Conservation (phyloP, 2,888 invertebrate genomes). For the Agrochola lota region DNA sequence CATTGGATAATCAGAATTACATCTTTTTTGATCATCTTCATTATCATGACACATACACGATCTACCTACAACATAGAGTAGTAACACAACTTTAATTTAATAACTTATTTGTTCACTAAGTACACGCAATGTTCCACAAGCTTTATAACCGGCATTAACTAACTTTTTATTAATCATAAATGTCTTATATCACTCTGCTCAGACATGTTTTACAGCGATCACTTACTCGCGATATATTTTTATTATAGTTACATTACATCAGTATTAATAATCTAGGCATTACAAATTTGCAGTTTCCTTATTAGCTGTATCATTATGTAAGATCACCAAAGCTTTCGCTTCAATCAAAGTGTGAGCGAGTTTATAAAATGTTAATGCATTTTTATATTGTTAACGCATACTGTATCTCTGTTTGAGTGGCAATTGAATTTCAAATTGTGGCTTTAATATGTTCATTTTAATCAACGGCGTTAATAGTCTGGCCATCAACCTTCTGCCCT, state of each 20-base stretch:
- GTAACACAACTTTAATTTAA: background rate
- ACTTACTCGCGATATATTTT: constrained; percentile 38
- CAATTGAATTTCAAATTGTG: background rate
- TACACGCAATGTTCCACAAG: constrained; percentile 32
- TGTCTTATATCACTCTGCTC: constrained; percentile 37
- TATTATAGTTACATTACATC: constrained; percentile 52
- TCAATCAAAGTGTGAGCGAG: constrained; percentile 33
- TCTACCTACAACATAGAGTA: constrained; percentile 9
- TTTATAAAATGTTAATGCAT: constrained; percentile 25
- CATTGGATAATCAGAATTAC: background rate
- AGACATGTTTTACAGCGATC: constrained; percentile 32
- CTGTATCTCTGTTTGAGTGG: background rate
- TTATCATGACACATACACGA: background rate
- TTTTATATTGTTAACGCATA: constrained; percentile 1
- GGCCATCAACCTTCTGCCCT: background rate
- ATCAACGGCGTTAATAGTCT: background rate
- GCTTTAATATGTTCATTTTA: background rate
- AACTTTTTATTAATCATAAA: constrained; percentile 50
- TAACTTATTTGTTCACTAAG: constrained; percentile 35
- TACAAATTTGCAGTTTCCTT: constrained; percentile 59
- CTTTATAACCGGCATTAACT: constrained; percentile 28
- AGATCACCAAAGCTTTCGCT: constrained; percentile 63
- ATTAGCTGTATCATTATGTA: constrained; percentile 60
- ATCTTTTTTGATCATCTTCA: background rate
- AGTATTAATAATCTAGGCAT: constrained; percentile 59